Evolutionary conservation across 2,797 vertebrate species (phyloP).

Genomic region (Aplochiton taeniatus): DNA sequence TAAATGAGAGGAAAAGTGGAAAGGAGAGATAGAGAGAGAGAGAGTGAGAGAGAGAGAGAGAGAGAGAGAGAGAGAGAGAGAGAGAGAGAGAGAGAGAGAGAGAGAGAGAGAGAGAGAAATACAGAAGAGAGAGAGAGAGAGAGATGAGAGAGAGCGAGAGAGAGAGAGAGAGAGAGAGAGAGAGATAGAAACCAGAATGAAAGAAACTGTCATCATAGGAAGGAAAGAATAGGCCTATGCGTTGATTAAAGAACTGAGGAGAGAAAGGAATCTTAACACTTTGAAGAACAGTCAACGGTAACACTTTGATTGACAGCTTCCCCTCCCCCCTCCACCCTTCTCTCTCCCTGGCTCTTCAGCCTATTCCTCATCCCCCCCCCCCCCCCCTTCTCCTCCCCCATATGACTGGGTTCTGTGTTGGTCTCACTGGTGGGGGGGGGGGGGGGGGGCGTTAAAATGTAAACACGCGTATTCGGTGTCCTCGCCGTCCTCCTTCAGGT

Average conservation of each 20-base stretch:
- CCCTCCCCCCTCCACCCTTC: background rate
- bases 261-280: background rate
- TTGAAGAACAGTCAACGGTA: background rate
- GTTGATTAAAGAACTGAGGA: background rate
- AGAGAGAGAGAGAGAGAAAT: too few species aligned
- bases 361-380: too few species aligned
- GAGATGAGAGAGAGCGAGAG: too few species aligned
- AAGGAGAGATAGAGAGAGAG: too few species aligned
- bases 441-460: background rate
- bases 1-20: background rate
- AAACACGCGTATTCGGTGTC: constrained; percentile 16
- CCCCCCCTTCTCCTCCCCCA: background rate
- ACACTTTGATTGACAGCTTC: background rate
- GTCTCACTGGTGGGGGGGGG: background rate
- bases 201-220: background rate
- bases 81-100: too few species aligned
- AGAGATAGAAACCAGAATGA: too few species aligned
- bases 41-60: too few species aligned
- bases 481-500: constrained; percentile 9
- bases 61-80: too few species aligned
- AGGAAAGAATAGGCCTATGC: too few species aligned
- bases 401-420: background rate
- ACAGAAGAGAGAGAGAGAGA: too few species aligned
- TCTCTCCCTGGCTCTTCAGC: background rate
- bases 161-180: too few species aligned